Percentiles rank a stretch among this genome's conserved stretches.
Conservation (phyloP, 2,797 vertebrate genomes). For the Simalia tracyae region DNA sequence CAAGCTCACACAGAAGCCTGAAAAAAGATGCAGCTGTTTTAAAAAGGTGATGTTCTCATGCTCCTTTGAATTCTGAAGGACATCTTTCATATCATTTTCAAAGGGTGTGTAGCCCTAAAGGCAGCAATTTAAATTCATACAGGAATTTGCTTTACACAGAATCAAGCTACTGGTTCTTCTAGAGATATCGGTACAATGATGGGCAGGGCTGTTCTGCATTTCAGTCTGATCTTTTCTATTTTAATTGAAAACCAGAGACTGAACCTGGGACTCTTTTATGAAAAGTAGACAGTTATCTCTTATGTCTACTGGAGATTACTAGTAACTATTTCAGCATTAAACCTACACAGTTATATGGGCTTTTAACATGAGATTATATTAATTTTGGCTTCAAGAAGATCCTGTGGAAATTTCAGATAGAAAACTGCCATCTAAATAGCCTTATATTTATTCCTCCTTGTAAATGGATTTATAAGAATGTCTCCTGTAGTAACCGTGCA, state of each 20-base stretch:
- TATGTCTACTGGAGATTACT: not conserved
- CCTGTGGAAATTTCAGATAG: not conserved
- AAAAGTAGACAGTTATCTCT: not conserved
- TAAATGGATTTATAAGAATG: not conserved
- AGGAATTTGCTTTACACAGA: not conserved
- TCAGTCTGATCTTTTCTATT: not conserved
- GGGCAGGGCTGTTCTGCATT: not conserved
- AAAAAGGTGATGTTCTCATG: not conserved
- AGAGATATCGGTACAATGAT: not conserved
- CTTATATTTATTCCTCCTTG: not conserved
- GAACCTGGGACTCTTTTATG: not conserved
- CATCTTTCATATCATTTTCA: not conserved
- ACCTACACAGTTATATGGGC: not conserved
- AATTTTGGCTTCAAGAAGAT: not conserved
- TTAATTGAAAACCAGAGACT: not conserved
- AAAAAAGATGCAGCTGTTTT: not conserved
- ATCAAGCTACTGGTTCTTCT: not conserved
- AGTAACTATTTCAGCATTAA: not conserved
- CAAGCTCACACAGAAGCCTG: not conserved
- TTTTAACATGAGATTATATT: not conserved
- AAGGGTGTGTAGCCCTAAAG: not conserved
- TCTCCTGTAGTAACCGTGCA: not conserved
- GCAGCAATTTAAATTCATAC: not conserved
- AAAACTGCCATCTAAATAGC: not conserved
- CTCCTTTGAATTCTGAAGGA: not conserved